Base-by-base conservation (phyloP, 35 echinoderm and acorn worm species). In the Apostichopus parvimensis region DNA sequence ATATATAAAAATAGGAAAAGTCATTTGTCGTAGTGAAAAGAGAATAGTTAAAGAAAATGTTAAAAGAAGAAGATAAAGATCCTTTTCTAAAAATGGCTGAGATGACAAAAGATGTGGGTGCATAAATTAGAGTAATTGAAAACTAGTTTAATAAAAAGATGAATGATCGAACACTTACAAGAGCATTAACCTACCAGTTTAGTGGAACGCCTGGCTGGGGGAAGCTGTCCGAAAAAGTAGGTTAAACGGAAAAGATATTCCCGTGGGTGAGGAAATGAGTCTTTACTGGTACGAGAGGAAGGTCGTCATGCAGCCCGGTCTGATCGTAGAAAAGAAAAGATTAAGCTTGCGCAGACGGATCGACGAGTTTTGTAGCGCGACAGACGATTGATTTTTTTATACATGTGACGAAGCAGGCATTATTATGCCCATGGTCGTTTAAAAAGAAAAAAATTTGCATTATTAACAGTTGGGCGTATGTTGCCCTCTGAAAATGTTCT, bases 211-310 rank as follows among this genome's bases (percentile, higher is more conserved):
- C 64, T 68, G 64, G 11, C 64, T 18, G 18, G 18, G 64, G 18
- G 64, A 68, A 68, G 64, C 18, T 68, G 8, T 82, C 55, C 45
- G 54, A 82, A 57, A 45, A 45, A 56, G 79, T 82, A 82, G 79
- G 79, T 82, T 82, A 82, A 82, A 82, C 79, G 79, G 79, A 82
- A 82, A 53, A 82, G 78, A 13, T 26, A 55, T 82, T 45, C 52
- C 18, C 64, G 11, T 68, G 64, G 64, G 64, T 68, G 64, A 68
- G 64, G 64, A 68, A 68, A 68, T 68, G 64, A 68, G 64, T 68
- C 64, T 68, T 68, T 68, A 45, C 34, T 45, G 34, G 34, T 68
- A 68, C 18, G 11, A 68, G 64, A 68, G 64, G 64, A 68, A 68
- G 64, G 18, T 18, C 11, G 64, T 68, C 11, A 68, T 14, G 64